Evolutionary conservation across 2,113 vertebrate species (phyloP).

Genomic region (Actinemys pallida): DNA sequence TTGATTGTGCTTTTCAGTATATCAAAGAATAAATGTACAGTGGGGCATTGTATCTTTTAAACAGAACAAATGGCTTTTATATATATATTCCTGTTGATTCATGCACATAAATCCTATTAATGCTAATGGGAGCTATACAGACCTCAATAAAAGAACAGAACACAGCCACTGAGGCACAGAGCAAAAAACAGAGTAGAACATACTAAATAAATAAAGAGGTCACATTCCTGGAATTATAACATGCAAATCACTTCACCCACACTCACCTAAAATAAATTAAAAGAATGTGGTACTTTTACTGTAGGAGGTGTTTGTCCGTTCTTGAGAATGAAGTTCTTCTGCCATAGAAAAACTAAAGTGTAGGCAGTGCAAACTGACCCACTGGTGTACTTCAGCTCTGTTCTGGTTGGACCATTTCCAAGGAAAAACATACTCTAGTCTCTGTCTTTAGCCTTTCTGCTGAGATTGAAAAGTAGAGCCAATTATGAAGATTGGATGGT

Average conservation of each 20-base stretch:
- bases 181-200: background rate
- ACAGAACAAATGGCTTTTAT: constrained; percentile 40
- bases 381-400: background rate
- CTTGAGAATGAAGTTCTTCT: background rate
- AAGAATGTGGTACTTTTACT: background rate
- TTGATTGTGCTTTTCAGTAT: constrained; percentile 48
- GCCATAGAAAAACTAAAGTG: background rate
- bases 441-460: background rate
- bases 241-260: background rate
- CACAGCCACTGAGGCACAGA: background rate
- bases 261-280: background rate
- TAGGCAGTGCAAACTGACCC: background rate
- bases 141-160: constrained; percentile 11
- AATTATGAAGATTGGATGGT: background rate
- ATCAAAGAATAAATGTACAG: constrained; percentile 50
- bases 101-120: constrained; percentile 9
- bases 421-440: background rate
- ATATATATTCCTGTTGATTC: constrained; percentile 11
- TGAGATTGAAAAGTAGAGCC: background rate
- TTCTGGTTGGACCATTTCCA: background rate
- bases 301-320: background rate
- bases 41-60: background rate
- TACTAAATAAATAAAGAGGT: background rate
- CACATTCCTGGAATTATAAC: background rate
- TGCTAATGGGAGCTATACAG: constrained; percentile 24